Percentiles rank a stretch among this genome's conserved stretches.
These are phyloP conservation scores for Cyprinodon diabolis DNA, from an alignment of 2,797 vertebrate genomes.

Conservation along the genomic window DNA sequence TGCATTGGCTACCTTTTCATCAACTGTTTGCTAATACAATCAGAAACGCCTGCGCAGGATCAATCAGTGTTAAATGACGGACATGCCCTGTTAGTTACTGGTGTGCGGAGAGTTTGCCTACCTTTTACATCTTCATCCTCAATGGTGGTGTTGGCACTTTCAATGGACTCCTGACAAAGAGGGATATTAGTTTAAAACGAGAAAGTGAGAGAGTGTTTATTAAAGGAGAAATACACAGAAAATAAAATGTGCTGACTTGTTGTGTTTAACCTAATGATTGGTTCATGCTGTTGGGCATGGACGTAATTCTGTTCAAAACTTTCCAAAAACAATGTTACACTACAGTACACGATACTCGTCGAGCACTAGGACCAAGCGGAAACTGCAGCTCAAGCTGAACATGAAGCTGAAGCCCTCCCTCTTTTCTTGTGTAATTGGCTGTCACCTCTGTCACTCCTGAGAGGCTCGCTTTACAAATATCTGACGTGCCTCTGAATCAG, in stretches of 20 bases:
- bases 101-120: constrained; percentile 53
- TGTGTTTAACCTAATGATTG: neutral
- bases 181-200: constrained; percentile 5
- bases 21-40: constrained; percentile 15
- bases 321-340: too few species aligned
- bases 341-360: too few species aligned
- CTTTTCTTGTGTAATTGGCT: too few species aligned
- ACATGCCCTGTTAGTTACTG: neutral
- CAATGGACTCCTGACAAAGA: constrained; percentile 88
- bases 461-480: too few species aligned
- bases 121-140: constrained; percentile 97
- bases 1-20: constrained; percentile 7
- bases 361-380: too few species aligned
- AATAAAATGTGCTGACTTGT: neutral
- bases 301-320: neutral
- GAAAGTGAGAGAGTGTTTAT: neutral
- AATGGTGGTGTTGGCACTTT: constrained; percentile 96
- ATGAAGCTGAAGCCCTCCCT: too few species aligned
- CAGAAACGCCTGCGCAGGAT: constrained; percentile 18
- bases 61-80: constrained; percentile 2
- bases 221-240: neutral
- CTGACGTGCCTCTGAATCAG: too few species aligned
- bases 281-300: neutral
- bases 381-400: too few species aligned
- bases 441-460: too few species aligned